Evolutionary conservation across 2,113 vertebrate species (phyloP), one percentile per base, ranked within the genome.

Genomic region (Callopanchax toddi): DNA sequence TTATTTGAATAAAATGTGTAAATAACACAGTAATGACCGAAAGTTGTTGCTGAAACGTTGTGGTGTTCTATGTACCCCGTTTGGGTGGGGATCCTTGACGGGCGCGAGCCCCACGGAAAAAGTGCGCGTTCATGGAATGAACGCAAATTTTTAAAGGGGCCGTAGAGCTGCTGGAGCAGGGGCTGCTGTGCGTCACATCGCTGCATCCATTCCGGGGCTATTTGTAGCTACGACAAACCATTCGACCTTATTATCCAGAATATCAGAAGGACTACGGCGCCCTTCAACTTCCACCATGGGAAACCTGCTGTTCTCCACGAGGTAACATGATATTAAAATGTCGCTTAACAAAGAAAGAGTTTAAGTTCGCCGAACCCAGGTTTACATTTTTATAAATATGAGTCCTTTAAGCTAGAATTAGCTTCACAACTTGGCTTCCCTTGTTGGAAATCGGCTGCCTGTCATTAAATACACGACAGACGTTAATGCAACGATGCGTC

Each of bases 231-330:
- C 29, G 29, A 9, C 6, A 32, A 32, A 32, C 29, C 29, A 9
- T 6, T 4, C 29, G 5, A 32, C 29, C 6, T 32, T 32, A 32
- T n/a, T n/a, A n/a, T n/a, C n/a, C 29, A 9, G 29, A 32, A 9
- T 4, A 6, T 44, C 42, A 13, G 61, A 37, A 50, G 50, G 23
- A 72, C 2, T 26, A 22, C 29, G 10, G 2, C 53, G 11, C 22
- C 0, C 5, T 1, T 4, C 12, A 7, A 1, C 21, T 25, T 9
- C 10, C n/a, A 64, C 2, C 2, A 88, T 84, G 84, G 86, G 86
- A 22, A 88, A 88, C 21, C 43, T 75, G 49, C 59, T 3, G 37
- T 34, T 81, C 49, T 55, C 22, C 32, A 48, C 42, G 1, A 39
- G 86, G 86, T 86, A 83, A 84, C 3, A 20, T 0, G 5, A 43